These are phyloP conservation scores for Drosophila malerkotliana DNA, from an alignment of 1,140 invertebrate genomes.

Conservation along the genomic window DNA sequence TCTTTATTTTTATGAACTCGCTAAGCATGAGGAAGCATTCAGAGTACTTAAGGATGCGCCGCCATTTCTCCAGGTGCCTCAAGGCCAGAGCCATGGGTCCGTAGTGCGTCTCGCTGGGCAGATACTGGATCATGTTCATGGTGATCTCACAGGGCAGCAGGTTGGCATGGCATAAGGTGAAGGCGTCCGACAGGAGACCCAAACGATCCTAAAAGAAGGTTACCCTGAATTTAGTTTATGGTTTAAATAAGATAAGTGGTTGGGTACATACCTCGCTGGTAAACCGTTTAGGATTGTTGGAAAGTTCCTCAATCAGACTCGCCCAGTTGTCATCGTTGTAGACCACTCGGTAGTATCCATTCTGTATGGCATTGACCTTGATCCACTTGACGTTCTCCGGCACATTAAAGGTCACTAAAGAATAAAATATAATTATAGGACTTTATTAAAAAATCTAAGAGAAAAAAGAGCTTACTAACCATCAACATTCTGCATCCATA, in stretches of 20 bases:
- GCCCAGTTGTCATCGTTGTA: conserved; percentile 93
- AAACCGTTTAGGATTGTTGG: conserved; percentile 88
- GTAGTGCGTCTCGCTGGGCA: conserved; percentile 89
- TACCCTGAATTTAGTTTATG: background rate
- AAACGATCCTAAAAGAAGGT: conserved; percentile 86
- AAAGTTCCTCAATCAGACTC: conserved; percentile 88
- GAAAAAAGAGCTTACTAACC: conserved; percentile 39
- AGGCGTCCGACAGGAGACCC: conserved; percentile 90
- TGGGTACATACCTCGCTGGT: conserved; percentile 83
- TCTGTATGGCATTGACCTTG: conserved; percentile 94
- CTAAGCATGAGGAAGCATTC: conserved; percentile 88
- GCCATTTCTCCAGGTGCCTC: conserved; percentile 88
- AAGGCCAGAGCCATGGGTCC: conserved; percentile 90
- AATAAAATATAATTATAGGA: background rate
- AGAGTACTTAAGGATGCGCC: conserved; percentile 88
- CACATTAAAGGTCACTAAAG: conserved; percentile 87
- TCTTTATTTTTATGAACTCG: conserved; percentile 86
- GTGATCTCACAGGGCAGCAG: conserved; percentile 88
- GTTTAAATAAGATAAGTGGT: too few species aligned
- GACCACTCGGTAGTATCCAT: conserved; percentile 94
- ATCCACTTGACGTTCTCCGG: conserved; percentile 89
- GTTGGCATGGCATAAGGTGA: conserved; percentile 90
- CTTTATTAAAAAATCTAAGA: background rate
- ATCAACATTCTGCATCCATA: conserved; percentile 82
- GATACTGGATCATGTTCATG: conserved; percentile 88